Percentiles rank a stretch among this genome's conserved stretches.
These are phyloP conservation scores for Amazona guildingii DNA, from an alignment of 2,113 vertebrate genomes.

Conservation along the genomic window DNA sequence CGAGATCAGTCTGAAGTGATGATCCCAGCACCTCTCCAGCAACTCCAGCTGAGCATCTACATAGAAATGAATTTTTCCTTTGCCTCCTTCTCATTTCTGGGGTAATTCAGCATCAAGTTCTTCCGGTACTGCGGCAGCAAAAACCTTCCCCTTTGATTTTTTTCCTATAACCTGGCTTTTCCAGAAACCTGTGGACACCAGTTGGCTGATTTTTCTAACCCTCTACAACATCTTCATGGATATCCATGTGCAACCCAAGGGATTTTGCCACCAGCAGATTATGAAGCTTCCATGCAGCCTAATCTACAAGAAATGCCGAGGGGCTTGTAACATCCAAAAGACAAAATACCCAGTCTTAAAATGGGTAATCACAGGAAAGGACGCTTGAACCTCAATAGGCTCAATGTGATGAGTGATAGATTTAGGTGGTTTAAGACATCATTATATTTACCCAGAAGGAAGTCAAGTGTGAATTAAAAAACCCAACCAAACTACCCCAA, in stretches of 20 bases:
- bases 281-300: background rate
- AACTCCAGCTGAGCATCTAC: background rate
- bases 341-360: background rate
- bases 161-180: background rate
- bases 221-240: background rate
- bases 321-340: background rate
- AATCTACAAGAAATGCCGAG: background rate
- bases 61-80: background rate
- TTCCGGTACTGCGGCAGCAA: background rate
- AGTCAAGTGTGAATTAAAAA: background rate
- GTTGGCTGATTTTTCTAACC: background rate
- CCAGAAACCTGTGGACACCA: background rate
- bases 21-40: background rate
- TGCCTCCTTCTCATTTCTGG: background rate
- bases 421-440: background rate
- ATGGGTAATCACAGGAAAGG: background rate
- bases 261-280: background rate
- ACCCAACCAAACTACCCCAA: background rate
- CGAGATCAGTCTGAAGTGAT: rapidly evolving
- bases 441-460: background rate
- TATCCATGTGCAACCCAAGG: background rate
- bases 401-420: background rate
- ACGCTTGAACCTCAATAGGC: background rate
- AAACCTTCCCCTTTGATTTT: background rate
- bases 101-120: rapidly evolving